Base-by-base conservation (phyloP, 2,797 vertebrate species). In the Siniperca undulata region DNA sequence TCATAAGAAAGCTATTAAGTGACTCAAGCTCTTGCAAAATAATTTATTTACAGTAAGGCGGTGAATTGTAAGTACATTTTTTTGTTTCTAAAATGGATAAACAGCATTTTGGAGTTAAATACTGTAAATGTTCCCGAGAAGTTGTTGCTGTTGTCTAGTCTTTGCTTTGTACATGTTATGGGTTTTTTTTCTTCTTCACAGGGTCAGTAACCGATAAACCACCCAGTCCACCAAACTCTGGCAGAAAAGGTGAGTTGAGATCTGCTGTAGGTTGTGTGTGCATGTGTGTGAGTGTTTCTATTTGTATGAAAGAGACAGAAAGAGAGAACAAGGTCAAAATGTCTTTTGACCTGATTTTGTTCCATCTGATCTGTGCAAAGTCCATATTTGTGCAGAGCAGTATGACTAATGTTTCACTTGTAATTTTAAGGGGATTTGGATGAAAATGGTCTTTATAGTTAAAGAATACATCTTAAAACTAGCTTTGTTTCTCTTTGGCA, bases 181-280 rank as follows among this genome's bases (percentile, higher is more conserved):
- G 87, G 53, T 81, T 77, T 75, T 61, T 46, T n/a, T 83, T 40
- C 86, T 46, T 85, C 83, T 78, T 84, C 81, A 60, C 96, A 99
- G 98, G 98, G 95, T 98, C 98, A 90, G 98, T 98, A 93, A 99
- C 98, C 11, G 98, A 99, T 91, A 98, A 97, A 90, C 98, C 98
- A 61, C 95, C 96, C 20, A 97, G 96, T 94, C 97, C 97, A 78
- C 95, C 97, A 89, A 98, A 97, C 94, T 97, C 98, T 0, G 98
- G 98, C 86, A 97, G 96, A 96, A 99, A 97, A 98, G 98, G 98
- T 99, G 97, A 99, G 98, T 95, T 92, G 95, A 92, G 94, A 82
- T 94, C 94, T 73, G 87, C 72, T 90, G 89, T 50, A 64, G 76
- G 89, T 87, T 80, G 71, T 84, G 82, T 84, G 88, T 73, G 86